Conservation (phyloP, 2,113 vertebrate genomes). For the Nannospalax galili region DNA sequence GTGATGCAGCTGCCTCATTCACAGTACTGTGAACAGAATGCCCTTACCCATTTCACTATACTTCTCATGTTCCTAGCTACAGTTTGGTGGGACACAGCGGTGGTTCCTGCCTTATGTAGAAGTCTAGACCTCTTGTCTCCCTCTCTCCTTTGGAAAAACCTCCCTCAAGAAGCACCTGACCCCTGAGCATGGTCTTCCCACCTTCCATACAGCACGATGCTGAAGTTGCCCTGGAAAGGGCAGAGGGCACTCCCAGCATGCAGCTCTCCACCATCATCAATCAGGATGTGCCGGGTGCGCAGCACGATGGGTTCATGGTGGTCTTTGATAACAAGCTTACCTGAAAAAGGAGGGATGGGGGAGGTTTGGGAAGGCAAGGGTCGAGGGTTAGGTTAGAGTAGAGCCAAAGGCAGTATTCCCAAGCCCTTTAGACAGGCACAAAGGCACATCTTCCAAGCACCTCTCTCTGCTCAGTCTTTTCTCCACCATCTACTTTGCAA, state of each 20-base stretch:
- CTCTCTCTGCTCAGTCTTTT: rapidly evolving
- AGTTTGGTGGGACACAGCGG: rapidly evolving
- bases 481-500: not conserved
- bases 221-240: constrained; percentile 93
- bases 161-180: not conserved
- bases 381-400: not conserved
- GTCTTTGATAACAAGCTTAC: constrained; percentile 95
- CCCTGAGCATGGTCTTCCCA: constrained; percentile 71
- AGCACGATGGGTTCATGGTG: constrained; percentile 88
- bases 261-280: constrained; percentile 92
- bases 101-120: not conserved
- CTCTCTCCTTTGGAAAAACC: not conserved
- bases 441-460: not conserved
- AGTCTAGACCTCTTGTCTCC: not conserved
- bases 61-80: no score
- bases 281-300: constrained; percentile 92
- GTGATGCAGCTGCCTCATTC: not conserved
- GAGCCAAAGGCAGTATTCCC: not conserved
- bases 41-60: rapidly evolving
- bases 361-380: not conserved
- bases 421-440: not conserved
- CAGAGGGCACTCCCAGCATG: constrained; percentile 94
- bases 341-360: constrained; percentile 80
- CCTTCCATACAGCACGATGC: constrained; percentile 94
- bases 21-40: not conserved